Evolutionary conservation across 2,113 vertebrate species (phyloP), one percentile per base, ranked within the genome.

Genomic region (Macroglossus sobrinus): DNA sequence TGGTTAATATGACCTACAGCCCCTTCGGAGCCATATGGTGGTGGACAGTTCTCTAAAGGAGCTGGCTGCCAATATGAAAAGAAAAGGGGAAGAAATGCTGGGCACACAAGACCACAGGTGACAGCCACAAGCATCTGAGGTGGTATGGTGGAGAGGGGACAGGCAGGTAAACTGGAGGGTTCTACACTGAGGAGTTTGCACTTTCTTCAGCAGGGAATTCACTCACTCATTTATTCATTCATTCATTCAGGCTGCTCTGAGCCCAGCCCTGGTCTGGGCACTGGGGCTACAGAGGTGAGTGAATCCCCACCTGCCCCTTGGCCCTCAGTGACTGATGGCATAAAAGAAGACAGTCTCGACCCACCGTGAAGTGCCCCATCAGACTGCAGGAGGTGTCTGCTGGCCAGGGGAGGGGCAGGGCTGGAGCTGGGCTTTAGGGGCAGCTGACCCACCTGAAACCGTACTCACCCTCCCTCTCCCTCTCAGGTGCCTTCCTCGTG

Each of bases 401-500:
- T 7, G 0, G 9, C 22, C 50, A 43, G 8, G n/a, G 63, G 30
- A 8, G 50, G 26, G 21, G 59, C 1, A 0, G 47, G 59, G 63
- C 68, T 13, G 1, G 45, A 87, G 91, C 68, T 33, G 6, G 69
- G 47, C 82, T 13, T 10, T 19, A 7, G 33, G 55, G 35, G 53
- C n/a, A 7, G 30, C 13, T 30, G 7, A 33, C 11, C 61, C 55
- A 2, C 53, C 43, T 24, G 24, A 74, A 38, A 35, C 24, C 40
- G 28, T 53, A 26, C 28, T 33, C 33, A 1, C 59, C 72, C 55
- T 2, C n/a, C 71, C 53, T 22, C 4, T 45, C 81, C 47, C 61
- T 19, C 1, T 0, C 93, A 99, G 99, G 99, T 4, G 99, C 99
- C 92, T 99, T 99, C 92, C 98, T 99, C 1, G 96, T 99, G 95